phyloP scores from a whole-genome alignment of 2,113 vertebrate species.

The Gulo gulo region DNA sequence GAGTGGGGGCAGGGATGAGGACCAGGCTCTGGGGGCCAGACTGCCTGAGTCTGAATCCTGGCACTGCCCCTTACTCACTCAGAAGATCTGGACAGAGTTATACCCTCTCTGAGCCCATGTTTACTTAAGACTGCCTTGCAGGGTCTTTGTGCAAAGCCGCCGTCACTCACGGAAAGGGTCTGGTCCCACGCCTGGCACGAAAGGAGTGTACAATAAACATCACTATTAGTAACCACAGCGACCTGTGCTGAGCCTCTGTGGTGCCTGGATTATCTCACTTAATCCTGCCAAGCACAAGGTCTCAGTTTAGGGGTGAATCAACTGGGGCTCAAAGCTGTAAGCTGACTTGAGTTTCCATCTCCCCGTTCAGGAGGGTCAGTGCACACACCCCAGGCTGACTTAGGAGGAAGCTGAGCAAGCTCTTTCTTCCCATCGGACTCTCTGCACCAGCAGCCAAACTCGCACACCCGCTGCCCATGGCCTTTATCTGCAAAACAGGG shows the following conservation, averaged over 20 bases:
- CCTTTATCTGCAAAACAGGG: background rate
- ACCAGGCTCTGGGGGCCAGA: background rate
- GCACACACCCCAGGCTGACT: too few species aligned
- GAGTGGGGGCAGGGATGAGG: background rate
- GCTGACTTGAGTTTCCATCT: background rate
- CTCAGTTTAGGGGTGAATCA: background rate
- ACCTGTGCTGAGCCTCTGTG: background rate
- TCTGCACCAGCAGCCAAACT: background rate
- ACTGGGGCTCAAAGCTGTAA: background rate
- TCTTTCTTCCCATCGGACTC: background rate
- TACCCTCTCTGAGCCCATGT: background rate
- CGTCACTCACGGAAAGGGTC: background rate
- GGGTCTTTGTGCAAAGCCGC: background rate
- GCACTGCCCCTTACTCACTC: background rate
- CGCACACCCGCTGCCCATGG: background rate
- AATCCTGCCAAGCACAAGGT: background rate
- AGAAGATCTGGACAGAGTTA: background rate
- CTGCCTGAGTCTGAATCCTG: background rate
- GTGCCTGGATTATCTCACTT: background rate
- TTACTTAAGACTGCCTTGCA: background rate
- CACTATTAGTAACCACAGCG: background rate
- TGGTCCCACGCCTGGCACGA: background rate
- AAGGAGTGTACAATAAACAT: background rate
- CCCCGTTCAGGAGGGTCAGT: background rate
- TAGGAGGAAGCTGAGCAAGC: fast-evolving